Base-by-base conservation (phyloP, 2,113 vertebrate genomes). In the Pithys albifrons region DNA sequence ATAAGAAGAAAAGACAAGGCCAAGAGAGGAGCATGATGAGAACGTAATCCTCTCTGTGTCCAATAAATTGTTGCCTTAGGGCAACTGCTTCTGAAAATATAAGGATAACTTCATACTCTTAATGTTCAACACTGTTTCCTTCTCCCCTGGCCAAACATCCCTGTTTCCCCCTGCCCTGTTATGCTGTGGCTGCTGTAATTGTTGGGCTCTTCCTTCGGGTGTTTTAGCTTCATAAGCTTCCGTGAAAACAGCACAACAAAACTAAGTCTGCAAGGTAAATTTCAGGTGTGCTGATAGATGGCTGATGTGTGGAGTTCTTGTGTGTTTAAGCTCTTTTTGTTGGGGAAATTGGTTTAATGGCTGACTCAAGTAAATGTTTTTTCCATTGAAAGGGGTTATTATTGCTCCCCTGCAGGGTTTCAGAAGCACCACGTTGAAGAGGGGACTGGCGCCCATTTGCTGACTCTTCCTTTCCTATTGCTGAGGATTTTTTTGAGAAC, bases 141-240 rank as follows among this genome's bases (percentile, higher is more conserved):
- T 85, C 31, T 22, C 52, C 7, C 5, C 16, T 20, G 9, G 12
- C 33, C 29, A 20, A 48, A 33, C 19, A 23, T 61, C 12, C 14
- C 5, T 2, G 1, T 67, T 35, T 62, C 5, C 6, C 7, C 4
- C 2, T 2, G 4, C 3, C 5, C 19, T 33, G 39, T 33, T 43
- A 11, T 7, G 6, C 62, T 35, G 6, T 85, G n/a, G 12, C 29
- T 75, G 29, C 35, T 78, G 20, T 75, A 35, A 31, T 54, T 72
- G 4, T 15, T 73, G 15, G 25, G 8, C 25, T 19, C 3, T 43
- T 84, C 10, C 33, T 81, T 59, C 14, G 10, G 7, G 20, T 43
- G 3, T 57, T 93, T 55, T 52, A 31, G 4, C 35, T 78, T 67
- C 24, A 8, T 37, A 80, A 58, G 9, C 7, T 12, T 79, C 29